Evolutionary conservation across 2,797 vertebrate genomes (phyloP), one percentile per base, ranked within the genome.

Genomic region (Phrynocephalus forsythii): DNA sequence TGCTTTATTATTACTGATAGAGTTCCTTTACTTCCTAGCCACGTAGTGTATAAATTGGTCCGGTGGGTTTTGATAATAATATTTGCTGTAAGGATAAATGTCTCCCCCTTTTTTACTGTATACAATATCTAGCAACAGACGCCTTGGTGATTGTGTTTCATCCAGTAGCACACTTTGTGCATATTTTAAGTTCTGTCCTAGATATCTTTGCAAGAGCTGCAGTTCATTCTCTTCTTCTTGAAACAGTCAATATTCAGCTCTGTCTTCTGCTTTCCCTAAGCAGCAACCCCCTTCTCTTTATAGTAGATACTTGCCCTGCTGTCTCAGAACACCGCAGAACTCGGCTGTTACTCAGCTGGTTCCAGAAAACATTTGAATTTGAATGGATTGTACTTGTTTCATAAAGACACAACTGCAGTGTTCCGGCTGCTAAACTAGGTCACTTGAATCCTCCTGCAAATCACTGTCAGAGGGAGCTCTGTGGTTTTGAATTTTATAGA

Each of bases 361-460:
- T 83, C 81, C 68, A 79, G 56, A 75, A 79, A 67, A 71, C 78
- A 81, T 73, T 79, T 86, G 85, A 89, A 79, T 18, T 20, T 68
- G 48, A 71, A 79, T 48, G 73, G 67, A 50, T 83, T 11, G 52
- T 48, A 44, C n/a, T 52, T 68, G 52, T 73, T 82, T 68, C 38
- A 79, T 72, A 52, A 79, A 84, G 24, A 30, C 60, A 50, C 68
- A 68, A 38, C 67, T 73, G 76, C 68, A 83, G 52, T 24, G 71
- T 79, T 83, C 56, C 67, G 50, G 5, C 44, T 86, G 68, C 73
- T 79, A 79, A 30, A 80, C 33, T 89, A 80, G 77, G 85, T 79
- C 85, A 79, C 20, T 52, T 56, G 3, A 13, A 26, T 75, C 66
- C 38, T 76, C 80, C 56, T 81, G 78, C 16, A 76, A 85, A 81